Base-by-base conservation (phyloP, 2,797 vertebrate genomes). In the Gambelia wislizenii region DNA sequence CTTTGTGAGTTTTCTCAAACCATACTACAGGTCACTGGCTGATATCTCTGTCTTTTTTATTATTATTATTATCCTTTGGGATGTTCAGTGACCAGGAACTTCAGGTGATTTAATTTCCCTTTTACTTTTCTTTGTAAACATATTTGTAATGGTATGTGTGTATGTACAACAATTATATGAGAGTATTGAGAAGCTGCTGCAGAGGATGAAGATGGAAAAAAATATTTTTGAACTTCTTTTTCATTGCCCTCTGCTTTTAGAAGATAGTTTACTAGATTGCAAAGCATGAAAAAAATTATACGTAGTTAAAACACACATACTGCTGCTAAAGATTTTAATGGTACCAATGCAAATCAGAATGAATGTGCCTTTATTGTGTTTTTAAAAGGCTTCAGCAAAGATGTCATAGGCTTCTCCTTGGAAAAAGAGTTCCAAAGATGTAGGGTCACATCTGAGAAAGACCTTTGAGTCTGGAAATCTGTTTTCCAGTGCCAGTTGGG, bases 1-100 rank as follows among this genome's bases (percentile, higher is more conserved):
- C 94, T 90, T 89, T 81, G 67, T 92, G 89, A 20, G 49, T 94
- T 91, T 92, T 90, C 85, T 89, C 75, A 75, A 92, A 91, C 89
- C 6, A 70, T 89, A 61, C 75, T 88, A 47, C 0, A 0, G 89
- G 79, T 85, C 90, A 92, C 9, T 47, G 42, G 42, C 47, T 89
- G 9, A 75, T 30, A 78, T 91, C 86, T 93, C 86, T 94, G 67
- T 25, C 82, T 87, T 77, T 52, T 69, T 90, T 86, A 20, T 42
- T n/a, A n/a, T 54, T 89, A 90, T 78, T 59, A 33, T 67, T 67
- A 67, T 67, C 33, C 64, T 87, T 87, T 39, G 36, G 56, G 86
- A 91, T 92, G 89, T 82, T 93, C 72, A 88, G 83, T 33, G 83
- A 87, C 90, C 72, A 44, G 12, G 69, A 89, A 87, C 83, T 83